These are phyloP conservation scores for Cydia fagiglandana DNA, from an alignment of 1,140 invertebrate species.

Conservation along the genomic window DNA sequence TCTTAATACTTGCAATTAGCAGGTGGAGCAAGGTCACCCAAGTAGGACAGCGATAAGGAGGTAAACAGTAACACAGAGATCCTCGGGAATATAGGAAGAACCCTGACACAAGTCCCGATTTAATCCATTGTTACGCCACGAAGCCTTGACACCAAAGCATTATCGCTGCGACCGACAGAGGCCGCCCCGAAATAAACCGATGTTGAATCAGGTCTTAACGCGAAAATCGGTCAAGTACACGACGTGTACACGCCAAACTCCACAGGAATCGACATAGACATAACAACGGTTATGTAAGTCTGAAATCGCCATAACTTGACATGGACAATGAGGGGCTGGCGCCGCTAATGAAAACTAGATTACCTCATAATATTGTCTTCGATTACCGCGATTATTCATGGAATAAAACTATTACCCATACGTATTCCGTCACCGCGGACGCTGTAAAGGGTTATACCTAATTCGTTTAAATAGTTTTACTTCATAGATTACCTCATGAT, in stretches of 20 bases:
- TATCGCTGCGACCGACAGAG: conserved; percentile 71
- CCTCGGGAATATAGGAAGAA: conserved; percentile 57
- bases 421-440: no score
- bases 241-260: conserved; percentile 34
- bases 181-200: conserved; percentile 69
- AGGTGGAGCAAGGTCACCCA: conserved; percentile 61
- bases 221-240: conserved; percentile 76
- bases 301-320: conserved; percentile 48
- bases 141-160: conserved; percentile 75
- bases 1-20: conserved; percentile 73
- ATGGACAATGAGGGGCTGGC: conserved; percentile 50
- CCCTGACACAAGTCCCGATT: conserved; percentile 63
- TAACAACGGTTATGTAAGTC: conserved; percentile 54
- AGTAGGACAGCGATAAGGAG: conserved; percentile 53
- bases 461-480: no score
- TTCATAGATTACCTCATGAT: neutral
- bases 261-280: conserved; percentile 42
- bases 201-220: conserved; percentile 59
- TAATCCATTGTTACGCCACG: conserved; percentile 61
- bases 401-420: no score
- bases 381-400: no score
- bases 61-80: conserved; percentile 48
- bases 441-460: no score
- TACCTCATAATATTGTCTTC: conserved; percentile 12
- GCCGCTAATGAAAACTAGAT: conserved; percentile 33